Conservation (phyloP, 2,888 invertebrate genomes). For the Molorchus minor region DNA sequence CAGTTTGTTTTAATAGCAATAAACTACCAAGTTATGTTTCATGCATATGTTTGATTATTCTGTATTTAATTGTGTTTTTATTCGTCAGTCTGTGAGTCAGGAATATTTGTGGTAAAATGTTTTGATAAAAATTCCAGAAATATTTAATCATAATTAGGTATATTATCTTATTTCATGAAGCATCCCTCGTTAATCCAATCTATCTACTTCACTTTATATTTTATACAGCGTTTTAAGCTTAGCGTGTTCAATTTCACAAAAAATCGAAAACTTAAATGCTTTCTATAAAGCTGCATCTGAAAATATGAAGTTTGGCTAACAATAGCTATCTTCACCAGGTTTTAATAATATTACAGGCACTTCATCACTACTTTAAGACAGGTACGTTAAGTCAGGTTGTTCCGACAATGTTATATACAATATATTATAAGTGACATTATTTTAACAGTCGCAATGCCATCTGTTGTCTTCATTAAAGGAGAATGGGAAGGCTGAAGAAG, state of each 20-base stretch:
- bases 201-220: too few species aligned
- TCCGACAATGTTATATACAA: too few species aligned
- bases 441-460: slow-evolving; percentile 42
- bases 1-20: slow-evolving; percentile 48
- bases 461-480: slow-evolving; percentile 56
- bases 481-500: slow-evolving; percentile 51
- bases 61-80: slow-evolving; percentile 36
- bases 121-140: neutral
- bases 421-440: slow-evolving; percentile 40
- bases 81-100: neutral
- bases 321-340: too few species aligned
- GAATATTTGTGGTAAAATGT: neutral
- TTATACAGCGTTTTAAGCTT: too few species aligned
- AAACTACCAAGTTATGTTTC: slow-evolving; percentile 42
- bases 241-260: too few species aligned
- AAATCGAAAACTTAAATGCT: too few species aligned
- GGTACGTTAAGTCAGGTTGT: neutral
- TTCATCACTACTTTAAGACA: neutral
- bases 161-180: too few species aligned
- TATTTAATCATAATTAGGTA: neutral
- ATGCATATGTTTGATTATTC: slow-evolving; percentile 40
- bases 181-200: too few species aligned
- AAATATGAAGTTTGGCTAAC: too few species aligned
- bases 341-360: neutral
- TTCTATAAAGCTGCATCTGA: too few species aligned